Conservation (phyloP, 2,888 invertebrate species). For the Phlogophora meticulosa region DNA sequence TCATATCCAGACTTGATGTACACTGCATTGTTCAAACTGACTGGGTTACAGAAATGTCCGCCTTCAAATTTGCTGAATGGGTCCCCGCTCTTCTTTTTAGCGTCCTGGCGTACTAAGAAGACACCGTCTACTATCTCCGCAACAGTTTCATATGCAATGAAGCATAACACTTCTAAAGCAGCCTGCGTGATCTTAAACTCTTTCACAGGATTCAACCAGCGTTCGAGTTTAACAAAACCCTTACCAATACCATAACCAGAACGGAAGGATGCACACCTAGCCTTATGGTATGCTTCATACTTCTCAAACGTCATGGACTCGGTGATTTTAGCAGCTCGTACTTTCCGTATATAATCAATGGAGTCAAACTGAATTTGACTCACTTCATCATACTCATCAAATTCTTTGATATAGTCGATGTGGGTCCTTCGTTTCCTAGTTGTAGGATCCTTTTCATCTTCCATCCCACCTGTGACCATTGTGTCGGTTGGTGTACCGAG, state of each 20-base stretch:
- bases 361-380: slow-evolving; percentile 89
- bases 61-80: slow-evolving; percentile 93
- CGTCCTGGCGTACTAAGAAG: slow-evolving; percentile 95
- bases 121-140: slow-evolving; percentile 97
- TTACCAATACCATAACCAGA: slow-evolving; percentile 87
- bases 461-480: slow-evolving; percentile 80
- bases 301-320: slow-evolving; percentile 90
- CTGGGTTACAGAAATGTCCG: slow-evolving; percentile 92
- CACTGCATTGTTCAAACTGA: slow-evolving; percentile 90
- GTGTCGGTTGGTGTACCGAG: slow-evolving; percentile 72
- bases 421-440: slow-evolving; percentile 84
- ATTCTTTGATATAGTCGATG: slow-evolving; percentile 88
- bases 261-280: slow-evolving; percentile 94
- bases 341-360: slow-evolving; percentile 90
- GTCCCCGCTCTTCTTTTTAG: slow-evolving; percentile 92
- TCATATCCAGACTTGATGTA: slow-evolving; percentile 92
- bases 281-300: slow-evolving; percentile 95
- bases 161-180: slow-evolving; percentile 95
- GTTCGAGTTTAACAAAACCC: slow-evolving; percentile 91
- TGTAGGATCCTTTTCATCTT: slow-evolving; percentile 90
- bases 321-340: slow-evolving; percentile 91
- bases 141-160: slow-evolving; percentile 97
- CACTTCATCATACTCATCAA: slow-evolving; percentile 91
- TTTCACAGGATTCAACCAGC: slow-evolving; percentile 92
- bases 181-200: slow-evolving; percentile 92